phyloP scores from a whole-genome alignment of 2,888 invertebrate genomes.

The Prosopocoilus inquinatus region DNA sequence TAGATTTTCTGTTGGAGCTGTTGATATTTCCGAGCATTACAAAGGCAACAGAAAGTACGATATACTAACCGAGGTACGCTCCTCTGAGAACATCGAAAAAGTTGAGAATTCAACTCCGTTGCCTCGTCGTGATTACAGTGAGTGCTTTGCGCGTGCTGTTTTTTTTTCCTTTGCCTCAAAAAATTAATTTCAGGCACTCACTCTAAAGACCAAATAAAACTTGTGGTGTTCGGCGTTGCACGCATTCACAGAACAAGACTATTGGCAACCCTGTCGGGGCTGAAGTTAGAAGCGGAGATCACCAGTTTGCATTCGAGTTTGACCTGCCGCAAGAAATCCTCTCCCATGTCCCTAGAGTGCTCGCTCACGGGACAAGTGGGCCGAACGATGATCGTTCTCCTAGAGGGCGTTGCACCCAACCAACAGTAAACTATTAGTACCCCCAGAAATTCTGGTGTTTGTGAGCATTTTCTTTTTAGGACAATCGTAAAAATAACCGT shows the following conservation, averaged over 20 bases:
- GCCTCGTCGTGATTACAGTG: constrained; percentile 19
- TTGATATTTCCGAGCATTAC: constrained; percentile 68
- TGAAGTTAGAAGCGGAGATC: constrained; percentile 93
- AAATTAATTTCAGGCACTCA: constrained; percentile 27
- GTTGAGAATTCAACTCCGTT: constrained; percentile 47
- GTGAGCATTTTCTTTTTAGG: constrained; percentile 49
- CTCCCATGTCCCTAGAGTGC: constrained; percentile 70
- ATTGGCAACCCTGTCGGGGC: constrained; percentile 86
- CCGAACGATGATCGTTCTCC: constrained; percentile 84
- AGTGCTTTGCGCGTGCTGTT: not conserved
- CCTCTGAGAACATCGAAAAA: constrained; percentile 58
- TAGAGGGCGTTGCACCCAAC: constrained; percentile 87
- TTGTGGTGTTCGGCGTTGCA: constrained; percentile 80
- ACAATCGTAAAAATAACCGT: constrained; percentile 92
- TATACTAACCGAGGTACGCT: constrained; percentile 56
- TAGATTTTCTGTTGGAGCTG: constrained; percentile 65
- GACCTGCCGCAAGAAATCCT: constrained; percentile 83
- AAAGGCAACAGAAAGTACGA: constrained; percentile 62
- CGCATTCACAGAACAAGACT: constrained; percentile 83
- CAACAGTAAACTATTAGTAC: constrained; percentile 66
- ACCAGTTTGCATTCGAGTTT: constrained; percentile 88
- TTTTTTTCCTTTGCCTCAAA: not conserved
- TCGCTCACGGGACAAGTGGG: constrained; percentile 88
- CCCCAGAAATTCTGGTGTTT: not conserved
- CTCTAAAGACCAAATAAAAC: constrained; percentile 66